These are phyloP conservation scores for Sinodicranocentrus sp. DNA, from an alignment of 2,888 invertebrate species.

Conservation along the genomic window DNA sequence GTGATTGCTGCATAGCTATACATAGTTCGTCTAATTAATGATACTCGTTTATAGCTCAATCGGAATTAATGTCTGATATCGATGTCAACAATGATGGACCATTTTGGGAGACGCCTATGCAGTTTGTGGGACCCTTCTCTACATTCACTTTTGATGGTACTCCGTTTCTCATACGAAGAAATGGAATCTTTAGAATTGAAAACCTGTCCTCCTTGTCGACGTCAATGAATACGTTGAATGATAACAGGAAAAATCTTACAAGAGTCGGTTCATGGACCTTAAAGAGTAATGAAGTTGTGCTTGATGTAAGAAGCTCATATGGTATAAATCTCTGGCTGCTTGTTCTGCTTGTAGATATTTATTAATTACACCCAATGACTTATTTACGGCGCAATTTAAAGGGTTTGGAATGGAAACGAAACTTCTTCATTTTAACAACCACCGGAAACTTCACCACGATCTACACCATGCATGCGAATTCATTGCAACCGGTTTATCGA, in stretches of 20 bases:
- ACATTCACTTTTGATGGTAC: conserved; percentile 50
- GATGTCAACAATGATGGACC: neutral
- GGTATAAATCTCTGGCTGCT: no score
- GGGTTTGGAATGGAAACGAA: conserved; percentile 67
- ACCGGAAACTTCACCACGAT: conserved; percentile 65
- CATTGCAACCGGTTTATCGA: conserved; percentile 47
- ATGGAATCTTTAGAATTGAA: conserved; percentile 61
- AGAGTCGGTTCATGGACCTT: conserved; percentile 56
- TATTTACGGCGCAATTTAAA: conserved; percentile 10
- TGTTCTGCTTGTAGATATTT: no score
- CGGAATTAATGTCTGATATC: conserved; percentile 15
- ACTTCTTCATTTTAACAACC: conserved; percentile 65
- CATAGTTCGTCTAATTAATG: no score
- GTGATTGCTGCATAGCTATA: no score
- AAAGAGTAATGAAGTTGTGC: conserved; percentile 51
- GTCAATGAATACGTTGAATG: neutral
- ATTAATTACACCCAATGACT: neutral
- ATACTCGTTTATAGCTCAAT: no score
- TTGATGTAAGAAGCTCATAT: conserved; percentile 70
- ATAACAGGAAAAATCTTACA: neutral
- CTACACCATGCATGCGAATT: conserved; percentile 55
- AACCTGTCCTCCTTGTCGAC: no score
- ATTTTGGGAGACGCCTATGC: conserved; percentile 17
- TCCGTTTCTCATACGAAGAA: conserved; percentile 36
- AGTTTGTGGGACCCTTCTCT: conserved; percentile 34